phyloP scores from a whole-genome alignment of 2,797 vertebrate genomes.

The Aplochiton taeniatus region DNA sequence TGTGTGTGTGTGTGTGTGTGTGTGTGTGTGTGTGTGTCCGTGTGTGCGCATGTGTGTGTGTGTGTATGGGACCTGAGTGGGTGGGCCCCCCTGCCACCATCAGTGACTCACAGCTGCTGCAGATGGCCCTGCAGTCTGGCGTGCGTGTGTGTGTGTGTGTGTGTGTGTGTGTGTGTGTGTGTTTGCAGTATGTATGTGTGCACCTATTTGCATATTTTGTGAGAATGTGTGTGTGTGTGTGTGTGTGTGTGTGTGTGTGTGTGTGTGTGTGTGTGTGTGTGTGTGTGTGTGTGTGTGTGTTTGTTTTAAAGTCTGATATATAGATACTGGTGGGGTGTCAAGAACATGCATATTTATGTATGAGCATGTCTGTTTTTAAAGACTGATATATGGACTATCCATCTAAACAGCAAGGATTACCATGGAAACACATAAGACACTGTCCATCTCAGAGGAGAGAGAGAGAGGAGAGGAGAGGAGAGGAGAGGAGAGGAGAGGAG shows the following conservation, averaged over 20 bases:
- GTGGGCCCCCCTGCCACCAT: slow-evolving; percentile 50
- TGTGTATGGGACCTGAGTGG: slow-evolving; percentile 49
- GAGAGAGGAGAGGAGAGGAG: no score
- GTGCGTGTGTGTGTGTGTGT: slow-evolving; percentile 25
- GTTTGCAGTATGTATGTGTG: neutral
- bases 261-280: neutral
- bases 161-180: slow-evolving; percentile 27
- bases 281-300: neutral
- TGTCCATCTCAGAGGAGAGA: no score
- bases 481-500: neutral
- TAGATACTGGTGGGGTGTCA: no score
- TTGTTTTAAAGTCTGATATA: no score
- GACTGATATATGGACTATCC: no score
- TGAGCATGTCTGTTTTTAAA: no score
- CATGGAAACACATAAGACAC: no score
- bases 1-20: neutral
- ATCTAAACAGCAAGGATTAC: no score
- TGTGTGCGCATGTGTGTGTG: slow-evolving; percentile 24
- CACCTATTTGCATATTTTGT: no score
- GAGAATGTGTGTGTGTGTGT: neutral
- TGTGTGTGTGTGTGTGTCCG: slow-evolving; percentile 7
- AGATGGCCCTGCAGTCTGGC: slow-evolving; percentile 70
- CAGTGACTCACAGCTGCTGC: slow-evolving; percentile 69
- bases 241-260: neutral
- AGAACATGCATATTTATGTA: no score